Base-by-base conservation (phyloP, 2,797 vertebrate species). In the Catharus ustulatus region DNA sequence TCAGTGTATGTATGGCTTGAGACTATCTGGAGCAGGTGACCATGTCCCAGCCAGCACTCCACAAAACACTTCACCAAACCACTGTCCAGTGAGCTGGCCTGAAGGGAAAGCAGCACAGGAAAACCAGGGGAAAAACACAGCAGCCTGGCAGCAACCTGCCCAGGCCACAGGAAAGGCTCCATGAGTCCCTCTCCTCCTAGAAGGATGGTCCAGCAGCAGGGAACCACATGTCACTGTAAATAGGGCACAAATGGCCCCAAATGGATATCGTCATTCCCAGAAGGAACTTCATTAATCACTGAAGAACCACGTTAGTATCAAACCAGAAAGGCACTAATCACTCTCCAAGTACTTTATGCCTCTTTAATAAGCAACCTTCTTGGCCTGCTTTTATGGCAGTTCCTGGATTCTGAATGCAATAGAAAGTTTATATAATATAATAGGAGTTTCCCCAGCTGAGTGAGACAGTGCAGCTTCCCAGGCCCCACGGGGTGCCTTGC, bases 261-360 rank as follows among this genome's bases (percentile, higher is more conserved):
- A 76, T 21, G 52, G 52, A 27, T 34, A 21, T 36, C 8, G 11
- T 14, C 72, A 71, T 66, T 77, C 57, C 36, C 42, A 87, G n/a
- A 57, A 85, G 42, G 29, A 40, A 22, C 68, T 42, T 67, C 49
- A 89, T 90, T 74, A 17, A 63, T 84, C 72, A 55, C 29, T 10
- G 74, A 48, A 82, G 36, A 57, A 51, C 49, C 34, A 20, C 61
- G 92, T 80, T 8, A 83, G 40, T 16, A 78, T 43, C 72, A 43
- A 45, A 89, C 22, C 45, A 93, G 74, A 86, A 68, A 74, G 34
- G n/a, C 75, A 77, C 64, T 71, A 67, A 93, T 75, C 61, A 81
- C 43, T 62, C 27, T 59, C 20, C 62, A 63, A 69, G 34, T 23
- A 45, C 71, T 90, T 78, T 24, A 51, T 32, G 40, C 20, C 43